These are phyloP conservation scores for Sminthurinus signatus DNA, from an alignment of 1,140 invertebrate species.

Conservation along the genomic window DNA sequence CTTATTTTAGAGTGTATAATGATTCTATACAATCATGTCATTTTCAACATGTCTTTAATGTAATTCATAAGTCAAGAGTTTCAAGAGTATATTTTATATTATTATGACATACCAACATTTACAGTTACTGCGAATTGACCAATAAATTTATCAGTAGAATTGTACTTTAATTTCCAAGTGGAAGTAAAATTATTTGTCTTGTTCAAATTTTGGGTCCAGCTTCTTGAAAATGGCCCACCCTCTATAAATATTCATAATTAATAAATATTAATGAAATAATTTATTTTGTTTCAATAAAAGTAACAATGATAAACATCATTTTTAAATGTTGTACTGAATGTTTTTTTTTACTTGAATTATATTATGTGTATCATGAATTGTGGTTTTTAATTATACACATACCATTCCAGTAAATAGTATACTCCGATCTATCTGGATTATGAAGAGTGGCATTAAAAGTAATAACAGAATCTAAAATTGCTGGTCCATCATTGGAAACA, in stretches of 20 bases:
- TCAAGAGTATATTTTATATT: too few relatives aligned
- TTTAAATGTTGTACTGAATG: background rate
- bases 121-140: background rate
- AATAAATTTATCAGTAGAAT: background rate
- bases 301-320: background rate
- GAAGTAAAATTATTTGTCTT: background rate
- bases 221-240: too few relatives aligned
- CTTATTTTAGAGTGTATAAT: too few relatives aligned
- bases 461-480: constrained; percentile 27
- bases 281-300: background rate
- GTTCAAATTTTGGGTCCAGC: too few relatives aligned
- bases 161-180: background rate
- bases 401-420: constrained; percentile 28
- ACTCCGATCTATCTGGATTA: constrained; percentile 2
- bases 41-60: too few relatives aligned
- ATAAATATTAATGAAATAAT: background rate
- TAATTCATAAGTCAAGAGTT: too few relatives aligned
- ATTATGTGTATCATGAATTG: too few relatives aligned
- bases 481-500: constrained; percentile 22
- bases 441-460: constrained; percentile 20
- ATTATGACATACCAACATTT: background rate
- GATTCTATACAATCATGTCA: too few relatives aligned
- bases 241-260: background rate
- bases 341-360: too few relatives aligned
- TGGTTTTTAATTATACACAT: background rate